phyloP scores from a whole-genome alignment of 2,797 vertebrate genomes.

The Sylvia borin region DNA sequence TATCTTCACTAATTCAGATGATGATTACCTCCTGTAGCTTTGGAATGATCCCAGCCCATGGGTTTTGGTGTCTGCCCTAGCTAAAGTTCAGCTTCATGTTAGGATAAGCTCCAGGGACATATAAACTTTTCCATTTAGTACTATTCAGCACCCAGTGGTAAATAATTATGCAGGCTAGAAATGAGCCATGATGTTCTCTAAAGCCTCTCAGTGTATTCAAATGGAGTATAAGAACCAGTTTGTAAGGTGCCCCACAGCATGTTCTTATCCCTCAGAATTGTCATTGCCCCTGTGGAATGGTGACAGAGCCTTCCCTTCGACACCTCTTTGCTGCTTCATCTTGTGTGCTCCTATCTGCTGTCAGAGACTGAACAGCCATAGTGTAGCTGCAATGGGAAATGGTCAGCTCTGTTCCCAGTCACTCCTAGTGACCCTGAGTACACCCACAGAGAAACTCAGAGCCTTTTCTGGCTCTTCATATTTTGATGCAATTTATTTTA shows the following conservation, averaged over 20 bases:
- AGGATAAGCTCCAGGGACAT: background rate
- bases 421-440: background rate
- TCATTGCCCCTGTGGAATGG: background rate
- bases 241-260: background rate
- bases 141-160: background rate
- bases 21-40: background rate
- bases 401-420: background rate
- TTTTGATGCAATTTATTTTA: background rate
- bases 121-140: background rate
- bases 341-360: background rate
- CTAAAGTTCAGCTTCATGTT: background rate
- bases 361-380: background rate
- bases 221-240: background rate
- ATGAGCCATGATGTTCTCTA: background rate
- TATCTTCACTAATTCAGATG: background rate
- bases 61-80: background rate
- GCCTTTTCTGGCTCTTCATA: background rate
- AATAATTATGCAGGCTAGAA: background rate
- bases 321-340: background rate
- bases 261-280: background rate
- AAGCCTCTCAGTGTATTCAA: background rate
- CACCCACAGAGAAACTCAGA: background rate
- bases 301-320: background rate
- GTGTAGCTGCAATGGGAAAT: background rate
- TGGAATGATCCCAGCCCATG: background rate